Evolutionary conservation across 1,140 invertebrate species (phyloP).

Genomic region (Holcopasites calliopsidis): DNA sequence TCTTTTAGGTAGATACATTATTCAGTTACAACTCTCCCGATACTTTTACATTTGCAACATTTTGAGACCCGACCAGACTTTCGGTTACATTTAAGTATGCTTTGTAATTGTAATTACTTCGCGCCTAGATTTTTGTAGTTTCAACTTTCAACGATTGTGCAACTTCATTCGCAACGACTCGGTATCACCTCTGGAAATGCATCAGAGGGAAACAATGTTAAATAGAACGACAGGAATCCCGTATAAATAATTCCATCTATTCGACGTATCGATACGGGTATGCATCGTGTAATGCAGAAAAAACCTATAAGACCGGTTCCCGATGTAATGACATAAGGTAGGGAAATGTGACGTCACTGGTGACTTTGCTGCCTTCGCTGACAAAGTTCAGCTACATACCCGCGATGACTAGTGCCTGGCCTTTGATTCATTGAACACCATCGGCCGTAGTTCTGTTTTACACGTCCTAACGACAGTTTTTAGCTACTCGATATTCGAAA

Average conservation of each 20-base stretch:
- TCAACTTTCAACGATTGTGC: neutral
- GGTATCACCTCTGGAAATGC: neutral
- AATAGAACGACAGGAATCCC: neutral
- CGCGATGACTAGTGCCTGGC: constrained; percentile 39
- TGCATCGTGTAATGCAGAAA: neutral
- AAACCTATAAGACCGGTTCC: constrained; percentile 26
- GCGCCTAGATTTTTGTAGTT: no score
- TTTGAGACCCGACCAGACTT: no score
- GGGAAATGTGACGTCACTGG: constrained; percentile 40
- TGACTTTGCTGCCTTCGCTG: constrained; percentile 9
- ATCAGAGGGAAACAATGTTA: neutral
- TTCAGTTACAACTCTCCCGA: no score
- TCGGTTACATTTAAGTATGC: no score
- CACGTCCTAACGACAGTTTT: neutral
- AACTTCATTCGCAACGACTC: neutral
- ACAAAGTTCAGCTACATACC: constrained; percentile 44
- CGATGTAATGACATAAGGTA: constrained; percentile 44
- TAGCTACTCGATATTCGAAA: no score
- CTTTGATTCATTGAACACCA: constrained; percentile 37
- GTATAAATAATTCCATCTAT: constrained; percentile 7
- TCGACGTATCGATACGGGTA: neutral
- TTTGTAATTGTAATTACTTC: no score
- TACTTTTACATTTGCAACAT: no score
- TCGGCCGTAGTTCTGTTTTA: neutral
- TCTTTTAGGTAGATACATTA: no score